Conservation (phyloP, 2,797 vertebrate genomes). For the Cyprinodon diabolis region DNA sequence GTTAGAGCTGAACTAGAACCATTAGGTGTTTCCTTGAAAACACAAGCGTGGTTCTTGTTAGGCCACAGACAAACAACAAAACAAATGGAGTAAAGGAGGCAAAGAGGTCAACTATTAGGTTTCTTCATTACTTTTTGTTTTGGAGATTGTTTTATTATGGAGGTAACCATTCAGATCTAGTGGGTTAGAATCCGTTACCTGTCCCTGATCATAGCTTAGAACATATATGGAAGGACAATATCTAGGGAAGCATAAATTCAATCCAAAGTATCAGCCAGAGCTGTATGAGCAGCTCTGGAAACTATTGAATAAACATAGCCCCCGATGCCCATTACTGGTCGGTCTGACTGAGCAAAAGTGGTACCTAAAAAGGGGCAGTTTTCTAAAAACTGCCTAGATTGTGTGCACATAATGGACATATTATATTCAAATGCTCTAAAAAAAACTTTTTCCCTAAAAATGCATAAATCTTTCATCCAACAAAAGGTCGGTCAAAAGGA, state of each 20-base stretch:
- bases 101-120: background rate
- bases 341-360: too few species aligned
- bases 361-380: too few species aligned
- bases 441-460: background rate
- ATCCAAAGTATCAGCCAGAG: too few species aligned
- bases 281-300: too few species aligned
- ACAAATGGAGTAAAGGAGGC: background rate
- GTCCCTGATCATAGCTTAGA: too few species aligned
- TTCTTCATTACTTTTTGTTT: background rate
- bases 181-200: background rate
- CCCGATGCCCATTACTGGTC: too few species aligned
- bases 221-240: too few species aligned
- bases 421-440: too few species aligned
- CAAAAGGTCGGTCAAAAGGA: background rate
- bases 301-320: too few species aligned
- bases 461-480: background rate
- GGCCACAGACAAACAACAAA: background rate
- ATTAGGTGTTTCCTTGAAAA: background rate
- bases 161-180: background rate
- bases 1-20: background rate
- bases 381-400: too few species aligned
- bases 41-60: background rate
- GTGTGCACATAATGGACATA: too few species aligned
- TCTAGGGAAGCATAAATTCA: too few species aligned
- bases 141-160: background rate